Base-by-base conservation (phyloP, 1,140 invertebrate genomes). In the Diabrotica undecimpunctata region DNA sequence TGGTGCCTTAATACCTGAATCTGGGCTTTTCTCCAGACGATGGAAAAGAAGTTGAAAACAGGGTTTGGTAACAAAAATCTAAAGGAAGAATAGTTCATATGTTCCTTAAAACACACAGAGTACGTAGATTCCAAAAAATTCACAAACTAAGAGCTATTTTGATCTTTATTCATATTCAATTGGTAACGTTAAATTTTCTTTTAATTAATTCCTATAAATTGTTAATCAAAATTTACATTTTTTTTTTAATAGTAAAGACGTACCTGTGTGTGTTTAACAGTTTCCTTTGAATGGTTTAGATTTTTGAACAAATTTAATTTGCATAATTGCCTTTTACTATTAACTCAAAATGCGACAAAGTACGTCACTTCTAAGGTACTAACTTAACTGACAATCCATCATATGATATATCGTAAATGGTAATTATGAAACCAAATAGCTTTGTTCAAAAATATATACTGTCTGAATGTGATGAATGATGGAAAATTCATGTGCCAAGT, bases 1-100 rank as follows among this genome's bases (percentile, higher is more conserved):
- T 60, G 56, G 66, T 67, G 66, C 66, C 66, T 67, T 67, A 67
- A 59, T 59, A 56, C 62, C 62, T 2, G 54, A 64, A 55, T 64
- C 62, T 64, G 62, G 62, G 56, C 13, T 54, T 63, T 64, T 55
- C 38, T 57, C 62, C 62, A 64, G 62, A 57, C 50, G 54, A 56
- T 37, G 54, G 54, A 57, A 61, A 54, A 53, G 7, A 53, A 62
- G 53, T 54, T 38, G 61, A 62, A 53, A 61, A 62, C 61, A 56
- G 54, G 54, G 62, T 64, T 57, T 41, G 62, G 38, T 64, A 56
- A 11, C n/a, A 41, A 56, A 41, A 46, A 10, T 46, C 41, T 8
- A 37, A 62, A 35, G 53, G 9, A 12, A 62, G 11, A 10, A 11
- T 9, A 13, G 46, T 56, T 37, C 11, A 12, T 46, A 56, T 56